phyloP scores from a whole-genome alignment of 2,888 invertebrate genomes.

The Standfussiana lucernea region DNA sequence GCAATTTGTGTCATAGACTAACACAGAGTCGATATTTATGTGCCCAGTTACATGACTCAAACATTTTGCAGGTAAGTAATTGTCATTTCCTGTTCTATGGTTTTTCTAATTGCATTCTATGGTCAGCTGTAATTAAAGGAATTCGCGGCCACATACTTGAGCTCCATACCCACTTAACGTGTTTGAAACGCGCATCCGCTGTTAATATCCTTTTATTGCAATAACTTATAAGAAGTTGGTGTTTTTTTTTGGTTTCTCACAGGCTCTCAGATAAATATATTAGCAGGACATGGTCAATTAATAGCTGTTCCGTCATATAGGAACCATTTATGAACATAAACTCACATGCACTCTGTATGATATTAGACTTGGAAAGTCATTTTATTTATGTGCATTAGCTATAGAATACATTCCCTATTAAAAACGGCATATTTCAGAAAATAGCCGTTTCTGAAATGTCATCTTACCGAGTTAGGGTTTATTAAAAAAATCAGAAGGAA shows the following conservation, averaged over 20 bases:
- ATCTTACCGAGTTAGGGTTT: background rate
- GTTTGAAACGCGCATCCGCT: slow-evolving; percentile 53
- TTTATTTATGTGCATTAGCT: background rate
- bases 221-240: slow-evolving; percentile 20
- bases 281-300: slow-evolving; percentile 7
- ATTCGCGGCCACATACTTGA: slow-evolving; percentile 44
- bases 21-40: slow-evolving; percentile 20
- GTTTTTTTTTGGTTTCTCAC: slow-evolving; percentile 18
- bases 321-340: background rate
- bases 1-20: slow-evolving; percentile 33
- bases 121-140: slow-evolving; percentile 46
- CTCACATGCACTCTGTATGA: background rate
- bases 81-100: slow-evolving; percentile 40
- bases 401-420: background rate
- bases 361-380: background rate
- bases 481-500: slow-evolving; percentile 2
- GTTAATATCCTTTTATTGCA: slow-evolving; percentile 36
- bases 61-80: slow-evolving; percentile 46
- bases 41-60: slow-evolving; percentile 25
- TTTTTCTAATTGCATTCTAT: slow-evolving; percentile 48
- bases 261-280: background rate
- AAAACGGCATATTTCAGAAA: background rate
- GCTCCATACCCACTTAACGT: slow-evolving; percentile 29
- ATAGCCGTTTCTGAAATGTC: background rate
- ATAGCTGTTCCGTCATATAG: background rate